These are phyloP conservation scores for Onychomys arenicola DNA, from an alignment of 2,797 vertebrate genomes.

Conservation along the genomic window DNA sequence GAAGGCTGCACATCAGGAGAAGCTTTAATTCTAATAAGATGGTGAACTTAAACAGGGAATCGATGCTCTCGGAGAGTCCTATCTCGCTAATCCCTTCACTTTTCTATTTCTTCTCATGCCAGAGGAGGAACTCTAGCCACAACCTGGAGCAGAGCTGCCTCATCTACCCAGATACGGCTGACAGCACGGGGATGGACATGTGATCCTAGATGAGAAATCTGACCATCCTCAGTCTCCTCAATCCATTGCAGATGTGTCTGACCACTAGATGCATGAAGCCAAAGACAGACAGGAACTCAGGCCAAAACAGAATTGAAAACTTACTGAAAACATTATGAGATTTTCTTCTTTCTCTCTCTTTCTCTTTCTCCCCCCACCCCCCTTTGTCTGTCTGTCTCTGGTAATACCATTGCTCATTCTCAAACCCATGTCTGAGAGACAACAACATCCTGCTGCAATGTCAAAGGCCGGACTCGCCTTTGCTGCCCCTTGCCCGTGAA, in stretches of 20 bases:
- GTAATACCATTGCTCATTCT: background rate
- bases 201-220: background rate
- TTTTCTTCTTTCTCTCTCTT: background rate
- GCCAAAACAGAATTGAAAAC: background rate
- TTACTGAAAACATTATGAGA: background rate
- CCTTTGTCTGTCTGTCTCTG: background rate
- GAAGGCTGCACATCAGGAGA: constrained; percentile 29
- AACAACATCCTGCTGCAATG: background rate
- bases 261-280: background rate
- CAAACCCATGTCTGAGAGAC: background rate
- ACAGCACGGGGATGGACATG: background rate
- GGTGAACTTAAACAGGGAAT: background rate
- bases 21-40: constrained; percentile 37
- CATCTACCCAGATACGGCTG: background rate
- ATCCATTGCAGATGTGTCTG: background rate
- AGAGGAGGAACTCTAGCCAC: background rate
- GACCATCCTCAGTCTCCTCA: background rate
- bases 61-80: background rate
- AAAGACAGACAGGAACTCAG: background rate
- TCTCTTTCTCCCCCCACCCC: no score
- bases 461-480: background rate
- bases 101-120: background rate
- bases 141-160: background rate
- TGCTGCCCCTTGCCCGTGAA: background rate
- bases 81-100: background rate